These are phyloP conservation scores for Chironomus tentans DNA, from an alignment of 2,888 invertebrate genomes.

Conservation along the genomic window DNA sequence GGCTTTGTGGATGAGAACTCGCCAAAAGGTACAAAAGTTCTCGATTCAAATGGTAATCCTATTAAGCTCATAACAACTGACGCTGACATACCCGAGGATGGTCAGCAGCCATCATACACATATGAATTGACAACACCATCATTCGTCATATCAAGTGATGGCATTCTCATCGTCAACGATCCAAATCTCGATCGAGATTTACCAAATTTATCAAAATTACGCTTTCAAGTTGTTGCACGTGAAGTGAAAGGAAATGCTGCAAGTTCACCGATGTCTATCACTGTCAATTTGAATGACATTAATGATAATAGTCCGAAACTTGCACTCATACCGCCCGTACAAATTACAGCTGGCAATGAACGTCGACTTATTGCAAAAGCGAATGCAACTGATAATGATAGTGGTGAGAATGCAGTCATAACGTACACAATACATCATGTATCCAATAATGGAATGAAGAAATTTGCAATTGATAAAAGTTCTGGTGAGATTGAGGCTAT, in stretches of 20 bases:
- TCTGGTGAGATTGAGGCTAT: conserved; percentile 69
- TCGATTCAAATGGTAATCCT: conserved; percentile 56
- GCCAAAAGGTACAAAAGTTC: conserved; percentile 69
- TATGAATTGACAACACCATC: conserved; percentile 78
- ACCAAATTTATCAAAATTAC: conserved; percentile 72
- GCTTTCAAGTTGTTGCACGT: conserved; percentile 81
- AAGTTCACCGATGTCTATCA: conserved; percentile 70
- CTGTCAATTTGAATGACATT: conserved; percentile 67
- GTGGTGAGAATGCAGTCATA: conserved; percentile 72
- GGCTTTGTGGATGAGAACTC: conserved; percentile 81
- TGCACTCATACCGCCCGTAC: conserved; percentile 69
- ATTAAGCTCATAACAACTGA: conserved; percentile 70
- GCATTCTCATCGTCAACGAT: conserved; percentile 67
- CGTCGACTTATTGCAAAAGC: conserved; percentile 61
- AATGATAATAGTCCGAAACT: conserved; percentile 81
- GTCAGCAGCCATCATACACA: conserved; percentile 67
- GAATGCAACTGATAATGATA: conserved; percentile 71
- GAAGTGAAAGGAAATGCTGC: conserved; percentile 70
- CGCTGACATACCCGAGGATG: conserved; percentile 74
- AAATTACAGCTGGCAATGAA: conserved; percentile 68
- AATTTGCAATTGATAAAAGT: conserved; percentile 71
- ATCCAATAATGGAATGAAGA: conserved; percentile 79
- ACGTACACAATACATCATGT: conserved; percentile 82
- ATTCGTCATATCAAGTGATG: conserved; percentile 66
- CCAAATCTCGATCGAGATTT: conserved; percentile 79